These are phyloP conservation scores for Papilio dardanus DNA, from an alignment of 1,140 invertebrate species.

Conservation along the genomic window DNA sequence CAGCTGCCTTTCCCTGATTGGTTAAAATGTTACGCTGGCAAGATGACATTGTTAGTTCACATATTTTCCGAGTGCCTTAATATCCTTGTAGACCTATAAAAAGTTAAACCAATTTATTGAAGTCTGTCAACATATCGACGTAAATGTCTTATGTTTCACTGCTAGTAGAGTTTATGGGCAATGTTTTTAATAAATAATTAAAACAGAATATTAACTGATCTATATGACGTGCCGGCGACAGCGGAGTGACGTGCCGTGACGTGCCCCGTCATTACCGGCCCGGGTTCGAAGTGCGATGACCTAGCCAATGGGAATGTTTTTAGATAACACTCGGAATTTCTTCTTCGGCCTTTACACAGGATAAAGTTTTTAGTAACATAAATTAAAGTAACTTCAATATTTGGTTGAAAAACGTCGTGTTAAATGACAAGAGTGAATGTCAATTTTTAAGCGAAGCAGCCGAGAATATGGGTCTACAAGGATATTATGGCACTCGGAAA, in stretches of 20 bases:
- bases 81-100: too few species aligned
- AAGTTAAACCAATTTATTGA: too few species aligned
- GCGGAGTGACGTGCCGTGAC: constrained; percentile 58
- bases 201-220: constrained; percentile 73
- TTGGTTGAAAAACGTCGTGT: too few species aligned
- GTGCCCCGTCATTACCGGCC: constrained; percentile 38
- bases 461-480: too few species aligned
- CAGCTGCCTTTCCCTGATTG: too few species aligned
- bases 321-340: constrained; percentile 20
- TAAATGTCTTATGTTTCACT: constrained; percentile 13
- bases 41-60: too few species aligned
- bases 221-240: constrained; percentile 54
- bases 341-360: not conserved
- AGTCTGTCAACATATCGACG: not conserved
- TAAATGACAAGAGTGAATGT: too few species aligned
- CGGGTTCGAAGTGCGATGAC: constrained; percentile 29
- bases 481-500: too few species aligned
- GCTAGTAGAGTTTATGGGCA: constrained; percentile 31
- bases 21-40: too few species aligned
- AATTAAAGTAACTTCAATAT: not conserved
- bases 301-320: constrained; percentile 34
- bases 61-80: too few species aligned
- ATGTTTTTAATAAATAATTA: constrained; percentile 64
- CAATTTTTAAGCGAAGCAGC: too few species aligned
- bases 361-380: not conserved